Percentiles rank a stretch among this genome's conserved stretches.
phyloP scores from a whole-genome alignment of 2,797 vertebrate genomes.

The Myotis myotis region DNA sequence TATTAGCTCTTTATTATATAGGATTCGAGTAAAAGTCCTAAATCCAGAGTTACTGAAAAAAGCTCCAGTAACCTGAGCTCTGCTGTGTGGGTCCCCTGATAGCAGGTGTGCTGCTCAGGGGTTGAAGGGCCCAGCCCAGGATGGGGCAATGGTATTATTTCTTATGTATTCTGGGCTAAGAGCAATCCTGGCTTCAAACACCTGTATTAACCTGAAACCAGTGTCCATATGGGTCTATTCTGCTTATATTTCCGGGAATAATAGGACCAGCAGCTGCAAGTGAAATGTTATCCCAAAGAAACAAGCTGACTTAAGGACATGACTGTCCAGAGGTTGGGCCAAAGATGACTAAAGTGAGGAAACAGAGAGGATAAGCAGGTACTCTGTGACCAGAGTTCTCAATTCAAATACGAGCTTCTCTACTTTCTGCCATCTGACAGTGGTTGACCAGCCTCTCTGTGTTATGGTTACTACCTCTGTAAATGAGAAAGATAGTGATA shows the following conservation, averaged over 20 bases:
- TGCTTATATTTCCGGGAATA: background rate
- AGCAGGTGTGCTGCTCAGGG: background rate
- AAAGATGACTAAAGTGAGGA: background rate
- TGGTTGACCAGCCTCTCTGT: background rate
- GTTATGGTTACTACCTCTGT: background rate
- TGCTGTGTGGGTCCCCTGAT: background rate
- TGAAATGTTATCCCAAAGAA: background rate
- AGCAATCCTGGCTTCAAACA: background rate
- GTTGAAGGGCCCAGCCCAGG: rapidly evolving
- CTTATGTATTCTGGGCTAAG: background rate
- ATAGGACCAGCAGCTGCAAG: background rate
- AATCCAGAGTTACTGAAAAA: background rate
- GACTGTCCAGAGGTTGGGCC: background rate
- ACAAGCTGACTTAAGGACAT: background rate
- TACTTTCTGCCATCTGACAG: background rate
- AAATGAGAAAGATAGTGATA: background rate
- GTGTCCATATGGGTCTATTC: background rate
- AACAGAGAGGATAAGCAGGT: too few species aligned
- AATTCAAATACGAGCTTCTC: background rate
- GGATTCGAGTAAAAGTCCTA: background rate
- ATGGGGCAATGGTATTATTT: too few species aligned
- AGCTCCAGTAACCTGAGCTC: background rate
- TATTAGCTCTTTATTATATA: too few species aligned
- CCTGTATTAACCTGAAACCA: background rate
- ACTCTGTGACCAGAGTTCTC: background rate